Evolutionary conservation across 2,888 invertebrate genomes (phyloP).

Genomic region (Cephus nigrinus): DNA sequence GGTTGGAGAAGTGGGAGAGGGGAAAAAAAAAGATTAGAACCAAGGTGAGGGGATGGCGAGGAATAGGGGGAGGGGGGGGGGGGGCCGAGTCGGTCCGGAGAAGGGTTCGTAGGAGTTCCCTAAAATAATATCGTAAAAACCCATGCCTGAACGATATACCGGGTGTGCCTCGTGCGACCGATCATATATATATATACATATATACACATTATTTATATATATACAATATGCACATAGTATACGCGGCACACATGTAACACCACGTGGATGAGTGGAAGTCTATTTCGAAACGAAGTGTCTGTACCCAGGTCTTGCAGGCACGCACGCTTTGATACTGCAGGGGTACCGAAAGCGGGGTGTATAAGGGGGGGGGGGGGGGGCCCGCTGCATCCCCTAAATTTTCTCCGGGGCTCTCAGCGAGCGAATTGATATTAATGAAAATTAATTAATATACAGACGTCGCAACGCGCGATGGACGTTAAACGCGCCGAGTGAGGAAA

Average conservation of each 20-base stretch:
- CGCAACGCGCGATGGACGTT: background rate
- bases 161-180: conserved; percentile 13
- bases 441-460: background rate
- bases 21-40: conserved; percentile 12
- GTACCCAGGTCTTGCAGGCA: conserved; percentile 32
- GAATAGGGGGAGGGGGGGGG: conserved; percentile 17
- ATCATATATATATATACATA: conserved; percentile 22
- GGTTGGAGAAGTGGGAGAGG: background rate
- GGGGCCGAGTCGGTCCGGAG: background rate
- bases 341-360: conserved; percentile 21
- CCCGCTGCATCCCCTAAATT: conserved; percentile 39
- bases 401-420: conserved; percentile 38
- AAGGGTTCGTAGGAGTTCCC: conserved; percentile 2
- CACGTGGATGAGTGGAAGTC: conserved; percentile 33
- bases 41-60: conserved; percentile 11
- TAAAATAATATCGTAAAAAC: conserved; percentile 38
- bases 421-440: background rate
- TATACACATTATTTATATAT: background rate
- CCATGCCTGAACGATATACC: conserved; percentile 13
- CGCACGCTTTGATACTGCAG: conserved; percentile 38
- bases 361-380: conserved; percentile 13
- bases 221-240: conserved; percentile 25
- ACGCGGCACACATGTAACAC: background rate
- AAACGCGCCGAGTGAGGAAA: background rate
- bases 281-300: conserved; percentile 40